Evolutionary conservation across 2,113 vertebrate genomes (phyloP).

Genomic region (Lepidothrix coronata): DNA sequence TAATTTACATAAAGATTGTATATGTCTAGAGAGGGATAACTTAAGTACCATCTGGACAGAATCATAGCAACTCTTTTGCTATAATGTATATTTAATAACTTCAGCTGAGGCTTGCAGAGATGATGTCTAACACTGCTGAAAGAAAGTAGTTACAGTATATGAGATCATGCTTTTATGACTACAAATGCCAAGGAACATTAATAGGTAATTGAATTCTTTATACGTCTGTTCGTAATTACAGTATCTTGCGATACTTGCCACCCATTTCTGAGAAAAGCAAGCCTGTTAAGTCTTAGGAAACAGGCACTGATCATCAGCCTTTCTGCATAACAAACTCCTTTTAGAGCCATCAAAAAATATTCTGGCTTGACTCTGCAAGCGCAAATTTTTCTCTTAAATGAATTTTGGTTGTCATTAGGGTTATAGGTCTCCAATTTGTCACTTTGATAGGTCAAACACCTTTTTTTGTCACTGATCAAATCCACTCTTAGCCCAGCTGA

Average conservation of each 20-base stretch:
- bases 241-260: not conserved
- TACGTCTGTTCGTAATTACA: not conserved
- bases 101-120: not conserved
- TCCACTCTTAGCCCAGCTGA: not conserved
- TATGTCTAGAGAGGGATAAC: conserved; percentile 17
- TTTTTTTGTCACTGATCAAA: not conserved
- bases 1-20: conserved; percentile 29
- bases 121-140: conserved; percentile 4
- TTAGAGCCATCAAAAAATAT: not conserved
- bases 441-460: not conserved
- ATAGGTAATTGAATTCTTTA: conserved; percentile 28
- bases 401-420: not conserved
- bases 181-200: not conserved
- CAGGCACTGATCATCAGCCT: not conserved
- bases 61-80: not conserved
- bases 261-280: not conserved
- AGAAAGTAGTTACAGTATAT: not conserved
- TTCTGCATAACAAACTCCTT: not conserved
- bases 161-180: conserved; percentile 45
- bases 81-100: conserved; percentile 48
- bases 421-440: not conserved
- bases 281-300: not conserved
- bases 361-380: not conserved
- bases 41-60: conserved; percentile 27
- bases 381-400: not conserved